Conservation (phyloP, 2,797 vertebrate species). For the Coendou prehensilis region DNA sequence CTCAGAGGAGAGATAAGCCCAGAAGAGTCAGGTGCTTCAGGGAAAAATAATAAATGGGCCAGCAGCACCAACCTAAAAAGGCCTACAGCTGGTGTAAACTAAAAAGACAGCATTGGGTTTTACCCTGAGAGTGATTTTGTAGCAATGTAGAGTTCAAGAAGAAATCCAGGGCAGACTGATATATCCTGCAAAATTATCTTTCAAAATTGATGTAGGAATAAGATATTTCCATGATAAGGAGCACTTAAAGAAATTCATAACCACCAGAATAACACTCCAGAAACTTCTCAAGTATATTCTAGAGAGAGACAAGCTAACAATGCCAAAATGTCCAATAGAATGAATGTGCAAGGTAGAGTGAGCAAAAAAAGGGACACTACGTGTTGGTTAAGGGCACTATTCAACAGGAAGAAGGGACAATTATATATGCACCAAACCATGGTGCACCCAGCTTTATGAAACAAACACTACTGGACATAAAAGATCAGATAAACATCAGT, state of each 20-base stretch:
- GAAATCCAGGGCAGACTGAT: neutral
- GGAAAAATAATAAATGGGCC: neutral
- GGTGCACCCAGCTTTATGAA: neutral
- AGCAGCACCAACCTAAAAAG: neutral
- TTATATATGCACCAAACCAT: neutral
- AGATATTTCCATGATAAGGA: neutral
- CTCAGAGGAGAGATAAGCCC: neutral
- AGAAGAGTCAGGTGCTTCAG: neutral
- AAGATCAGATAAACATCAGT: neutral
- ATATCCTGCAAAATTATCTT: neutral
- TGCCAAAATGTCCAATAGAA: neutral
- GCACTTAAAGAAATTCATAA: neutral
- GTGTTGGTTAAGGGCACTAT: neutral
- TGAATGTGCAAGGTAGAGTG: neutral
- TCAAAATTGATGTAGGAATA: neutral
- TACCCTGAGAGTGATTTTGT: neutral
- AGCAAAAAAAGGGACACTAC: neutral
- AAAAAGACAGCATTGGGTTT: neutral
- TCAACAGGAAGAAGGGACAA: neutral
- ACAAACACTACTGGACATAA: neutral
- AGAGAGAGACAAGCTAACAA: neutral
- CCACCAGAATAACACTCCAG: neutral
- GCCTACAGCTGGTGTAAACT: neutral
- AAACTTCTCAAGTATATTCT: neutral
- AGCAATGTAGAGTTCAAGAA: neutral